A percentile compares a stretch with the other conserved stretches of the same genome.
Conservation (phyloP, 2,113 vertebrate genomes). For the Sinocyclocheilus grahami region DNA sequence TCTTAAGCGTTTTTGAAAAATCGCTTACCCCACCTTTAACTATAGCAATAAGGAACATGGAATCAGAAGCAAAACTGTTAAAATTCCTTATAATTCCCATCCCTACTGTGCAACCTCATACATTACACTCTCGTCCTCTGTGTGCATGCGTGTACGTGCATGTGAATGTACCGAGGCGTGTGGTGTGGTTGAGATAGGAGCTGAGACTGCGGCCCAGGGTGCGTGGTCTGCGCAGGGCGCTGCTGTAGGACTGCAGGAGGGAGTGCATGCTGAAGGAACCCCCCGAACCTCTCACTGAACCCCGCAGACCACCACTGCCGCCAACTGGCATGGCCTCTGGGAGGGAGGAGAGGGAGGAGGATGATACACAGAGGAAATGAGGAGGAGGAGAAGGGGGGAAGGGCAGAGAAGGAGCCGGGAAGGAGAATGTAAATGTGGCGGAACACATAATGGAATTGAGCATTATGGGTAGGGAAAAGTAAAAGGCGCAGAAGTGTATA, state of each 20-base stretch:
- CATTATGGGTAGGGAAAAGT: not conserved
- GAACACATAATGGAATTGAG: conserved; percentile 13
- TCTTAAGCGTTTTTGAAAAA: too few relatives aligned
- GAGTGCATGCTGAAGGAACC: conserved; percentile 78
- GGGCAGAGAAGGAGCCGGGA: not conserved
- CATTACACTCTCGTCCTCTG: not conserved
- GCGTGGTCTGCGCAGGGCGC: conserved; percentile 77
- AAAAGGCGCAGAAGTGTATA: not conserved
- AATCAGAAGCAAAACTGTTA: not conserved
- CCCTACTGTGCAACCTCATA: conserved; percentile 18
- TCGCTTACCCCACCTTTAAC: not conserved
- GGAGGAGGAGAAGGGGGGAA: not conserved
- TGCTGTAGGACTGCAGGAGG: conserved; percentile 78
- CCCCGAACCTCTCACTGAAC: conserved; percentile 65
- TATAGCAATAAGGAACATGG: not conserved
- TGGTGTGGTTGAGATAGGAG: conserved; percentile 79
- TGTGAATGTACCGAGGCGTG: conserved; percentile 74
- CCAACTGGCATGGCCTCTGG: conserved; percentile 66
- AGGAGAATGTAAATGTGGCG: conserved; percentile 23
- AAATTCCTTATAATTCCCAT: conserved; percentile 6
- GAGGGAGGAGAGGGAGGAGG: conserved; percentile 55
- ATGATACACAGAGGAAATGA: conserved; percentile 9
- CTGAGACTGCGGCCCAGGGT: conserved; percentile 79
- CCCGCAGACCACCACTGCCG: conserved; percentile 59
- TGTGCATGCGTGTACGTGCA: conserved; percentile 40